Base-by-base conservation (phyloP, 2,888 invertebrate genomes). In the Lochmaea capreae region DNA sequence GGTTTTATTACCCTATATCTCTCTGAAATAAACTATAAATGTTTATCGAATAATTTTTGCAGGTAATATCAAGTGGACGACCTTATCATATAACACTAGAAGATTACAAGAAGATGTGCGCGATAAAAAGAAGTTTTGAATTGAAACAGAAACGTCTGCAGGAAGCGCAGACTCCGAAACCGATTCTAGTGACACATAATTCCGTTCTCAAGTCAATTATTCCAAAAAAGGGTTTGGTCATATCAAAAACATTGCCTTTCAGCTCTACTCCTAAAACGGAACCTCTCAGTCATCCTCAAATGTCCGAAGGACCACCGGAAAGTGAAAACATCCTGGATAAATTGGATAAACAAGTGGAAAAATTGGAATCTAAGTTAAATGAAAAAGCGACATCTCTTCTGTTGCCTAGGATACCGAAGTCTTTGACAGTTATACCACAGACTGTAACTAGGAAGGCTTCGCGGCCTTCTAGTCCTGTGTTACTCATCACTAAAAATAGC, bases 91-190 rank as follows among this genome's bases (percentile, higher is more conserved):
- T 95, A 80, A 93, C 93, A 3, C 89, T 94, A 49, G 92, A 93
- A 66, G 94, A 95, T 82, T 94, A 93, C 86, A 94, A 94, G 86
- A 93, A 94, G 78, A 93, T 93, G 93, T 93, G 93, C 85, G 89
- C 93, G 71, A 90, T 93, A 85, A 89, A 93, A 8, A 88, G 92
- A 1, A 93, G 93, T 84, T 87, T 86, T 74, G 88, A 88, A 76
- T 80, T 87, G 71, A 86, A 86, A 71, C 86, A 87, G 76, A 86
- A 86, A 74, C 91, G 92, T 76, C 86, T 92, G 2, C 89, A 92
- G 81, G 88, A 92, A 42, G 90, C 90, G 68, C 90, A 90, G 83
- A 81, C 82, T 81, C 65, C 76, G 58, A 78, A 78, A 59, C 69
- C 76, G 2, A 74, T 76, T 62, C 74, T 79, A 4, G 75, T 79